phyloP scores from a whole-genome alignment of 2,888 invertebrate species.

The Drosophila pseudotalamancana region DNA sequence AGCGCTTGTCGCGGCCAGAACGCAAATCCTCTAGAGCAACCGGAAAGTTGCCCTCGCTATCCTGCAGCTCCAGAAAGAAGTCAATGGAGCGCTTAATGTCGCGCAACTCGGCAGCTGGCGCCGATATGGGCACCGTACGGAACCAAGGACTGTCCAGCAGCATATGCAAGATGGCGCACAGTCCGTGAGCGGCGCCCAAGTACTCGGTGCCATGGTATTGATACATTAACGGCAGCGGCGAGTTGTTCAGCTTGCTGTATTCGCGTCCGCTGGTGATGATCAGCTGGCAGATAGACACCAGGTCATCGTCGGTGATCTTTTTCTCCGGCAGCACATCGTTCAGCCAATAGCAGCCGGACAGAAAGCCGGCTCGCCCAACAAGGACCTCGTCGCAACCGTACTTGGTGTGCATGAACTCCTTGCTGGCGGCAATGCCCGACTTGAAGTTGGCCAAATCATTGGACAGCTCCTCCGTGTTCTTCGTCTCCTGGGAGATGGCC shows the following conservation, averaged over 20 bases:
- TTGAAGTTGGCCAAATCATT: constrained; percentile 82
- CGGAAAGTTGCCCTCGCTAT: constrained; percentile 90
- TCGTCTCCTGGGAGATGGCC: constrained; percentile 85
- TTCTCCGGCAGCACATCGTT: constrained; percentile 82
- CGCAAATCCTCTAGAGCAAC: constrained; percentile 88
- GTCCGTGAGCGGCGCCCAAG: constrained; percentile 88
- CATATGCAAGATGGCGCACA: constrained; percentile 88
- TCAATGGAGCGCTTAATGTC: constrained; percentile 89
- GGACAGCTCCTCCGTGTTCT: constrained; percentile 84
- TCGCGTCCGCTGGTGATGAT: constrained; percentile 90
- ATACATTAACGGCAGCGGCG: constrained; percentile 91
- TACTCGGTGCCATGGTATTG: constrained; percentile 85
- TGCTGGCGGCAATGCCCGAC: constrained; percentile 84
- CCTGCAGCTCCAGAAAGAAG: constrained; percentile 86
- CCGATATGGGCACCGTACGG: constrained; percentile 70
- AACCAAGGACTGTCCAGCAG: constrained; percentile 86
- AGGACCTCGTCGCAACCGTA: constrained; percentile 93
- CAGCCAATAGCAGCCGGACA: constrained; percentile 91
- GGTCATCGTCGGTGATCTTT: constrained; percentile 84
- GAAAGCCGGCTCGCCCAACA: constrained; percentile 93
- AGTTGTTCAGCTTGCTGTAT: constrained; percentile 87
- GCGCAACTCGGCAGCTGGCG: constrained; percentile 79
- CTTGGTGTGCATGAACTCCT: constrained; percentile 86
- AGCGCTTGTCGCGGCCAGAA: constrained; percentile 86
- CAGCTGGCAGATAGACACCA: constrained; percentile 88